phyloP scores from a whole-genome alignment of 2,797 vertebrate genomes.

The Syngnathus rostellatus region DNA sequence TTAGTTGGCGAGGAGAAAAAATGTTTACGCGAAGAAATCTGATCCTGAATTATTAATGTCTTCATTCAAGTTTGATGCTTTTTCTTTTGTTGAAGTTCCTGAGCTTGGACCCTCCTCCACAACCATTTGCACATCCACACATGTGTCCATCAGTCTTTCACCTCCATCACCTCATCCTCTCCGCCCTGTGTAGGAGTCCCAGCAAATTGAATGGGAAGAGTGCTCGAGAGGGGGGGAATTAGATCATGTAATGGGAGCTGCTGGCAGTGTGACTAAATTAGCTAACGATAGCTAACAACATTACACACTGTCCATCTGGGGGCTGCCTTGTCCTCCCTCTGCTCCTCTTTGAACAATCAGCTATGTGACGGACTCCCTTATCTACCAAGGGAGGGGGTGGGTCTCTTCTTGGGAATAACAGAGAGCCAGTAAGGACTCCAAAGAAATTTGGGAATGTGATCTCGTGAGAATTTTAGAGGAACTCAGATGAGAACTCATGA shows the following conservation, averaged over 20 bases:
- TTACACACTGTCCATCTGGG: slow-evolving; percentile 73
- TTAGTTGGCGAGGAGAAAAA: slow-evolving; percentile 35
- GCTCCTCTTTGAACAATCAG: slow-evolving; percentile 51
- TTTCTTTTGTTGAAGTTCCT: slow-evolving; percentile 63
- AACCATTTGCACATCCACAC: slow-evolving; percentile 25
- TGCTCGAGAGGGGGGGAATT: slow-evolving; percentile 55
- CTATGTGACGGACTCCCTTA: slow-evolving; percentile 42
- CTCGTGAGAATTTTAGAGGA: background rate
- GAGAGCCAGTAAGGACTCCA: slow-evolving; percentile 20
- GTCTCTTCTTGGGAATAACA: slow-evolving; percentile 28
- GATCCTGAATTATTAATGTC: slow-evolving; percentile 73
- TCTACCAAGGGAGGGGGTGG: slow-evolving; percentile 9
- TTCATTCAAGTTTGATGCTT: slow-evolving; percentile 73
- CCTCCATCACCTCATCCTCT: slow-evolving; percentile 50
- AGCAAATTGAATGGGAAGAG: slow-evolving; percentile 45
- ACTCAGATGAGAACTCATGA: background rate
- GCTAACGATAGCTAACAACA: slow-evolving; percentile 73
- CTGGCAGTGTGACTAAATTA: slow-evolving; percentile 65
- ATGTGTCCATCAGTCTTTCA: slow-evolving; percentile 44
- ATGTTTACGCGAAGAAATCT: slow-evolving; percentile 66
- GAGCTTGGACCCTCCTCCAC: slow-evolving; percentile 37
- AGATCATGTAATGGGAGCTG: slow-evolving; percentile 73
- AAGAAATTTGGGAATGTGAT: background rate
- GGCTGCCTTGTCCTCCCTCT: slow-evolving; percentile 56
- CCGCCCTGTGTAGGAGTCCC: slow-evolving; percentile 40